Conservation (phyloP, 2,888 invertebrate species). For the Dynastes tityus region DNA sequence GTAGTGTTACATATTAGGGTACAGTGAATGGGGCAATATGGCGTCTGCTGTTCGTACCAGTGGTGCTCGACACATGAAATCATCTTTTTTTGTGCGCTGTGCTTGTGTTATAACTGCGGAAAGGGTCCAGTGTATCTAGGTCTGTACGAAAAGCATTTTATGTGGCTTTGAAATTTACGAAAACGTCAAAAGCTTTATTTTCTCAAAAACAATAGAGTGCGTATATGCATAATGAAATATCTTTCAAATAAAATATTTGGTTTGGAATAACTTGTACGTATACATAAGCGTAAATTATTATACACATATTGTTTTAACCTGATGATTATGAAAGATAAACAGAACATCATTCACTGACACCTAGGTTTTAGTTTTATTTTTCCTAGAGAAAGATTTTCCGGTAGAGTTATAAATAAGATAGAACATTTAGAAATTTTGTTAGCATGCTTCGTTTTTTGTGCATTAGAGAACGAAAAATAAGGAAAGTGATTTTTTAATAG, state of each 20-base stretch:
- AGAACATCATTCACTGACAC: background rate
- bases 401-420: too few relatives aligned
- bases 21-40: constrained; percentile 50
- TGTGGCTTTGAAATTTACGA: constrained; percentile 8
- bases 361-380: background rate
- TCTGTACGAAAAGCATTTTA: constrained; percentile 34
- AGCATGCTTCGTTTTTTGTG: too few relatives aligned
- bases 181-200: background rate
- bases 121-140: constrained; percentile 5
- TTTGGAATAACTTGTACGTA: constrained; percentile 13
- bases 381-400: too few relatives aligned
- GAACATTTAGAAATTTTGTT: too few relatives aligned
- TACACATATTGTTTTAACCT: constrained; percentile 12
- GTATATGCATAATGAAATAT: background rate
- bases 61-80: constrained; percentile 49
- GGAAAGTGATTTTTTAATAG: too few relatives aligned
- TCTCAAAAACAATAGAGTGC: constrained; percentile 10
- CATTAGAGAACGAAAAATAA: too few relatives aligned
- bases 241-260: background rate
- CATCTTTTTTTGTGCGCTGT: constrained; percentile 39
- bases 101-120: constrained; percentile 32
- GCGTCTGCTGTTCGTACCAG: constrained; percentile 49
- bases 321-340: constrained; percentile 23
- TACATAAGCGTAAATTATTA: background rate
- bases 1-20: constrained; percentile 51